A percentile compares a stretch with the other conserved stretches of the same genome.
Evolutionary conservation across 1,140 invertebrate genomes (phyloP).

Genomic region (Neodiprion pinetum): DNA sequence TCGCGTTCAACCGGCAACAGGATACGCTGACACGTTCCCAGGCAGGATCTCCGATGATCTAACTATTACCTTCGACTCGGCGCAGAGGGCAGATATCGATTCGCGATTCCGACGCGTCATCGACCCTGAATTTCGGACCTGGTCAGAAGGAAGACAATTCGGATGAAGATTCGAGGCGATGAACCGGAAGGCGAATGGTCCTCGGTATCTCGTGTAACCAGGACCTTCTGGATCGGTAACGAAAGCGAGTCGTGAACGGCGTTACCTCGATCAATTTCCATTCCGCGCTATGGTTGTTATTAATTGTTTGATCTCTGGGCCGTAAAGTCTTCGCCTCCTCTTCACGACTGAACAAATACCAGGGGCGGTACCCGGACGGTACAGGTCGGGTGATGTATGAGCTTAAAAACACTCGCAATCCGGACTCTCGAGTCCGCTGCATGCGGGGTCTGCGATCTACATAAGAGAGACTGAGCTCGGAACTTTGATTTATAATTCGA

Average conservation of each 20-base stretch:
- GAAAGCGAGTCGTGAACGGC: not conserved
- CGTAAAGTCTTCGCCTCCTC: slow-evolving; percentile 52
- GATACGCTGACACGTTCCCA: not conserved
- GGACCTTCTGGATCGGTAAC: too few relatives aligned
- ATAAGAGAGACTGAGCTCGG: not conserved
- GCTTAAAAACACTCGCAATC: slow-evolving; percentile 59
- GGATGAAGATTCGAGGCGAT: too few relatives aligned
- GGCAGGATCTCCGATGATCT: too few relatives aligned
- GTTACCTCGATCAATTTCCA: not conserved
- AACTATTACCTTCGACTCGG: too few relatives aligned
- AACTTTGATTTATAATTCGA: not conserved
- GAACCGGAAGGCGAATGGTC: too few relatives aligned
- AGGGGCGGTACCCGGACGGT: slow-evolving; percentile 51
- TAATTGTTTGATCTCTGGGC: slow-evolving; percentile 60
- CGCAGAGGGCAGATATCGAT: too few relatives aligned
- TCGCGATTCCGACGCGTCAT: too few relatives aligned
- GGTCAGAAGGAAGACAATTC: too few relatives aligned
- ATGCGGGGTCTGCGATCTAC: not conserved
- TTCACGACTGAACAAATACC: slow-evolving; percentile 61
- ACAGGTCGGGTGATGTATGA: slow-evolving; percentile 53
- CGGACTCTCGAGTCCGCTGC: not conserved
- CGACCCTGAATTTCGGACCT: too few relatives aligned
- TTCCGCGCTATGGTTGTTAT: slow-evolving; percentile 40
- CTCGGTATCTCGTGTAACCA: too few relatives aligned
- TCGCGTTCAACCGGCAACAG: not conserved